Evolutionary conservation across 2,888 invertebrate species (phyloP).

Genomic region (Exocentrus adspersus): DNA sequence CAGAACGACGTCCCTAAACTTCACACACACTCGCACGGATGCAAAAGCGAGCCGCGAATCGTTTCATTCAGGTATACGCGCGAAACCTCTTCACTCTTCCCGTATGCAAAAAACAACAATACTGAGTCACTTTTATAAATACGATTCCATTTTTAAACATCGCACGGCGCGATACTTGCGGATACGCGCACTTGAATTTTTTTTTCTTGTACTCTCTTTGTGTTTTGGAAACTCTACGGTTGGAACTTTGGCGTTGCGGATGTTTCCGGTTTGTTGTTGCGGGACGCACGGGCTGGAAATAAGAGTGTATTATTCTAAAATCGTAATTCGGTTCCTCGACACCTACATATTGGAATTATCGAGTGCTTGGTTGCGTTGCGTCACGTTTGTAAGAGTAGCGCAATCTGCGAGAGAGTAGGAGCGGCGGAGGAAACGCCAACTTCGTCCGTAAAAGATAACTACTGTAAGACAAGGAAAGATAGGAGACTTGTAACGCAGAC

Average conservation of each 20-base stretch:
- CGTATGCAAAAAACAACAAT: slow-evolving; percentile 47
- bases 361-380: slow-evolving; percentile 30
- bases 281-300: neutral
- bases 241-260: neutral
- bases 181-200: slow-evolving; percentile 23
- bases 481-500: too few species aligned
- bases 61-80: slow-evolving; percentile 33
- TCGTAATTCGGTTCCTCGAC: slow-evolving; percentile 33
- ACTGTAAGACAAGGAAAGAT: too few species aligned
- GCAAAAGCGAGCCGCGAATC: slow-evolving; percentile 15
- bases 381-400: too few species aligned
- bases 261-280: too few species aligned
- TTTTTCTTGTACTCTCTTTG: too few species aligned
- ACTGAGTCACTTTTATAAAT: slow-evolving; percentile 51
- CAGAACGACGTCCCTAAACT: too few species aligned
- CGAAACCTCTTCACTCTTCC: slow-evolving; percentile 30
- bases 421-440: too few species aligned
- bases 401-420: too few species aligned
- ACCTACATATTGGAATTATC: slow-evolving; percentile 37
- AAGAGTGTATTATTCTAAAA: slow-evolving; percentile 22
- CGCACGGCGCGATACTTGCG: slow-evolving; percentile 26
- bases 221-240: too few species aligned
- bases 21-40: slow-evolving; percentile 15
- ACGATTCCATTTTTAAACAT: slow-evolving; percentile 48
- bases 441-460: too few species aligned